phyloP scores from a whole-genome alignment of 1,140 invertebrate genomes.

The Diprion similis region DNA sequence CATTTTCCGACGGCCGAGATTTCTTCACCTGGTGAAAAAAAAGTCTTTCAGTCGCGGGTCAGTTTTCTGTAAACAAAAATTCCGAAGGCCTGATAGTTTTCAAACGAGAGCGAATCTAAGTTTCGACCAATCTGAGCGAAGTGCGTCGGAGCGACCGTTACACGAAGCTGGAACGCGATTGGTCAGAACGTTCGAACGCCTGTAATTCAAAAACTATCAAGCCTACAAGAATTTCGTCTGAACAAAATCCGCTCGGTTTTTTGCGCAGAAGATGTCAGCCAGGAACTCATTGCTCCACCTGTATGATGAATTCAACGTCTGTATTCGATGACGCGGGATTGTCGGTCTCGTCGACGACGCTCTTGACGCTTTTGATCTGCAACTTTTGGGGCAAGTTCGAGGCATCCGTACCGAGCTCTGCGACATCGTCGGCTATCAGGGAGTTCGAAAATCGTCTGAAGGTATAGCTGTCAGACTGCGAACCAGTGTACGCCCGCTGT shows the following conservation, averaged over 20 bases:
- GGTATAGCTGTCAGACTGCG: constrained; percentile 41
- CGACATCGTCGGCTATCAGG: constrained; percentile 35
- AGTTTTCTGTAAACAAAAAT: background rate
- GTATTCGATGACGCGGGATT: constrained; percentile 46
- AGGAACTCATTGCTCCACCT: constrained; percentile 35
- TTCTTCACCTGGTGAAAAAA: constrained; percentile 47
- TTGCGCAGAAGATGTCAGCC: background rate
- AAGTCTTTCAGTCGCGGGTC: background rate
- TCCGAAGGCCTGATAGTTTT: background rate
- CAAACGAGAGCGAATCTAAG: background rate
- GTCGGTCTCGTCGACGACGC: constrained; percentile 54
- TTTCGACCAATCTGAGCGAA: background rate
- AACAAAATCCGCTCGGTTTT: background rate
- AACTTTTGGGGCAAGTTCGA: constrained; percentile 43
- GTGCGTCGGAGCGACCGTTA: background rate
- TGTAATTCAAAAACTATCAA: background rate
- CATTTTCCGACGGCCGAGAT: constrained; percentile 31
- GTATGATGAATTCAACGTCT: constrained; percentile 57
- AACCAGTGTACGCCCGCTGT: constrained; percentile 40
- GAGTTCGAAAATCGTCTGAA: constrained; percentile 39
- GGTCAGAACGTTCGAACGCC: background rate
- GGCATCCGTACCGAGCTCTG: constrained; percentile 22
- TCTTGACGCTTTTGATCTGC: constrained; percentile 46
- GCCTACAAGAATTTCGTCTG: background rate
- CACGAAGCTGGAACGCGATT: background rate